Conservation (phyloP, 1,140 invertebrate species). For the Calephelis nemesis region DNA sequence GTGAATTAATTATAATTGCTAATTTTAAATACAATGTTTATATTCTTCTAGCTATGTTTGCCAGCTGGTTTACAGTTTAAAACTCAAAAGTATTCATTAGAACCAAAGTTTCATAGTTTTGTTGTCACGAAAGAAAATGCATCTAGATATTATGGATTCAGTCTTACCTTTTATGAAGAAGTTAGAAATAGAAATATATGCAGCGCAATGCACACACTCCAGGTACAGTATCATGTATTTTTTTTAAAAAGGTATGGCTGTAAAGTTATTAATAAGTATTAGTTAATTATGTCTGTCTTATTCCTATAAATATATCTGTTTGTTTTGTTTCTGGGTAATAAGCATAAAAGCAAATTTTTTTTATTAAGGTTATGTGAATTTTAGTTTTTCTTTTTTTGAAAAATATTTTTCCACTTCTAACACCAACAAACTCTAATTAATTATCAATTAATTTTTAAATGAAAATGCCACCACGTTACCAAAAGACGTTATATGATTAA, state of each 20-base stretch:
- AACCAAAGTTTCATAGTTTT: conserved; percentile 97
- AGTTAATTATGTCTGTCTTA: neutral
- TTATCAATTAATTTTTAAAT: no score
- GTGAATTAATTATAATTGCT: neutral
- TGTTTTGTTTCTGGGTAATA: no score
- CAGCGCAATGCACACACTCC: conserved; percentile 95
- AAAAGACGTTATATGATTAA: no score
- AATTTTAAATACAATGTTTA: neutral
- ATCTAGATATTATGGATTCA: conserved; percentile 94
- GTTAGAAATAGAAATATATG: conserved; percentile 95
- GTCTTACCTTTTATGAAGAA: conserved; percentile 97
- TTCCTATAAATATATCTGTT: neutral
- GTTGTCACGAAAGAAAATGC: conserved; percentile 98
- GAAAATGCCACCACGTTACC: no score
- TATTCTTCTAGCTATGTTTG: conserved; percentile 89
- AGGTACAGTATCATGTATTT: conserved; percentile 76
- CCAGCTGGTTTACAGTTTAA: conserved; percentile 95
- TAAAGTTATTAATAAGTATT: neutral
- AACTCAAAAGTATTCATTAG: conserved; percentile 94
- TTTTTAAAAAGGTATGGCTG: neutral
- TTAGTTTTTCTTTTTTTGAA: no score
- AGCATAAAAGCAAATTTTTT: no score
- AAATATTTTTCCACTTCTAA: no score
- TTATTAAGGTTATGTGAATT: no score
- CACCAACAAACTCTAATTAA: no score